These are phyloP conservation scores for Parthenolecanium corni DNA, from an alignment of 2,888 invertebrate species.

Conservation along the genomic window DNA sequence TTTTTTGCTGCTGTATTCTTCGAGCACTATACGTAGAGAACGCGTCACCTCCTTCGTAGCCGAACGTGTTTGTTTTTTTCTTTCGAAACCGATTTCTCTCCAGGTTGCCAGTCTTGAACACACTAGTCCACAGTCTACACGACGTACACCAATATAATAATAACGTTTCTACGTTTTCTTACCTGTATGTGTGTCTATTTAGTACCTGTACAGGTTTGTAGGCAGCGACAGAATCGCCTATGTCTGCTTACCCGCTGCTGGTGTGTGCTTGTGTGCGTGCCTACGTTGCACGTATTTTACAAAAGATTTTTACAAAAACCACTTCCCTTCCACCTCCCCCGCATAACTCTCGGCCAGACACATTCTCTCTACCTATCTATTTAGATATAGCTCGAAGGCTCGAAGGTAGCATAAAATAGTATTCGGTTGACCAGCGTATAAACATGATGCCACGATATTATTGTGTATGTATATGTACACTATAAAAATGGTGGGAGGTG, in stretches of 20 bases:
- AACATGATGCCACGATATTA: conserved; percentile 4
- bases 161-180: too few species aligned
- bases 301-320: conserved; percentile 6
- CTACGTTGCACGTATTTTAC: neutral
- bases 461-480: too few species aligned
- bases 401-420: conserved; percentile 16
- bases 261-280: too few species aligned
- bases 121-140: neutral
- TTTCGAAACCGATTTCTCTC: neutral
- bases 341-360: conserved; percentile 18
- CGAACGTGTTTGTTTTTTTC: neutral
- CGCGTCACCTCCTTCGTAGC: neutral
- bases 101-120: neutral
- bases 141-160: too few species aligned
- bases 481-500: too few species aligned
- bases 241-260: neutral
- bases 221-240: conserved; percentile 16
- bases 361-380: conserved; percentile 11
- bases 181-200: neutral
- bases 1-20: too few species aligned
- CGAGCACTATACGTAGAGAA: neutral
- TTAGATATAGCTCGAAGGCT: conserved; percentile 26
- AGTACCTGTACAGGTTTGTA: conserved; percentile 21
- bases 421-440: conserved; percentile 28
- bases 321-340: conserved; percentile 26